phyloP scores from a whole-genome alignment of 2,113 vertebrate genomes.

The Rhinoderma darwinii region DNA sequence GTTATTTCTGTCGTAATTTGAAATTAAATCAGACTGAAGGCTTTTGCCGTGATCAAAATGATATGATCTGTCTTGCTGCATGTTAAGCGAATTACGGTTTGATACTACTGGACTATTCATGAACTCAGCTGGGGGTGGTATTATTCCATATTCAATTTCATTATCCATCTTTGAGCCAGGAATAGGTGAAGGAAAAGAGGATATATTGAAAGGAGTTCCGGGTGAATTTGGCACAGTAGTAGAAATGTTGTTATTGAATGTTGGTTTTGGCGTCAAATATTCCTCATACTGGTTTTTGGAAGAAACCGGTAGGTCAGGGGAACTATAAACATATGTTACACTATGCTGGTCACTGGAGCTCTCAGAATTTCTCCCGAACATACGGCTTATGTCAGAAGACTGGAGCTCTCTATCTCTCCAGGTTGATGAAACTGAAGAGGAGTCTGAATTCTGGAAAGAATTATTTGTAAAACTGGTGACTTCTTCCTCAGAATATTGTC shows the following conservation, averaged over 20 bases:
- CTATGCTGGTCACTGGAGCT: not conserved
- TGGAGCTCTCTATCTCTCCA: not conserved
- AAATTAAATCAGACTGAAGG: slow-evolving; percentile 43
- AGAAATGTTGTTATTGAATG: not conserved
- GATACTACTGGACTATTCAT: slow-evolving; percentile 69
- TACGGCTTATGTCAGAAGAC: not conserved
- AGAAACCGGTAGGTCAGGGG: not conserved
- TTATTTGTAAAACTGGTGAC: slow-evolving; percentile 7
- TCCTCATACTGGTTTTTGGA: not conserved
- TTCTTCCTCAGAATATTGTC: not conserved
- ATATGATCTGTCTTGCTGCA: slow-evolving; percentile 57
- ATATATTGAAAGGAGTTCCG: slow-evolving; percentile 26
- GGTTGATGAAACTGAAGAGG: not conserved
- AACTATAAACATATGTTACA: not conserved
- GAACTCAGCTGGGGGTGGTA: slow-evolving; percentile 93
- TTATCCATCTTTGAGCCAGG: slow-evolving; percentile 60
- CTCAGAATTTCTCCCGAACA: not conserved
- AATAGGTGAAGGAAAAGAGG: not conserved
- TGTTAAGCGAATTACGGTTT: slow-evolving; percentile 64
- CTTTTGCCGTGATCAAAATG: slow-evolving; percentile 56
- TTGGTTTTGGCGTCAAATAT: not conserved
- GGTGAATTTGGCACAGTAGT: not conserved
- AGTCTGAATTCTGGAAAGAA: not conserved
- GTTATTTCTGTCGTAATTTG: slow-evolving; percentile 10
- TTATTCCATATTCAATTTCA: slow-evolving; percentile 71